Conservation (phyloP, 2,113 vertebrate genomes). For the Sapajus apella region DNA sequence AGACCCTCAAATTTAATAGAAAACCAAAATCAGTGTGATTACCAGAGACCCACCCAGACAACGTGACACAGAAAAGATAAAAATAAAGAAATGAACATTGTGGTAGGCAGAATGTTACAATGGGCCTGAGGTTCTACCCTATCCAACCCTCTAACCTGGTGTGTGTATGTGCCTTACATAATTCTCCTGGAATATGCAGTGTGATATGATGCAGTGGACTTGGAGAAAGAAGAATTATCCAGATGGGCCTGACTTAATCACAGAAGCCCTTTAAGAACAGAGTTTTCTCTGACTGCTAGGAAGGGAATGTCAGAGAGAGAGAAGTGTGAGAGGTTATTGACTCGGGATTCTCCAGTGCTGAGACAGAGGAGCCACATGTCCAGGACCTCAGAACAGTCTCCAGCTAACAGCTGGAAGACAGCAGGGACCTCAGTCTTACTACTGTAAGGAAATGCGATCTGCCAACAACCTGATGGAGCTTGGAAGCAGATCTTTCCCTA, state of each 20-base stretch:
- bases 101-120: not conserved
- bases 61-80: not conserved
- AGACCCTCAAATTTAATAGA: not conserved
- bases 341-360: not conserved
- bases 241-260: not conserved
- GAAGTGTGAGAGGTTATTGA: not conserved
- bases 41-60: not conserved
- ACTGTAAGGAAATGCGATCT: not conserved
- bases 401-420: not conserved
- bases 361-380: not conserved
- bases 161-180: accelerated
- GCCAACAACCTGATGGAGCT: not conserved
- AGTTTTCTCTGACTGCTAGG: not conserved
- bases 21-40: not conserved
- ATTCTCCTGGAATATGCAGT: too few species aligned
- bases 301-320: too few species aligned
- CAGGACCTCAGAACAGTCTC: not conserved
- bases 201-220: too few species aligned
- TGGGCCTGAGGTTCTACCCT: not conserved
- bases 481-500: not conserved
- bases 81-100: not conserved
- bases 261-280: not conserved
- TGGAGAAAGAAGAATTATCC: not conserved
- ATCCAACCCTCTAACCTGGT: not conserved
- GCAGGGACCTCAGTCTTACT: not conserved